A percentile compares a stretch with the other conserved stretches of the same genome.
These are phyloP conservation scores for Acronicta alni DNA, from an alignment of 2,888 invertebrate genomes.

Conservation along the genomic window DNA sequence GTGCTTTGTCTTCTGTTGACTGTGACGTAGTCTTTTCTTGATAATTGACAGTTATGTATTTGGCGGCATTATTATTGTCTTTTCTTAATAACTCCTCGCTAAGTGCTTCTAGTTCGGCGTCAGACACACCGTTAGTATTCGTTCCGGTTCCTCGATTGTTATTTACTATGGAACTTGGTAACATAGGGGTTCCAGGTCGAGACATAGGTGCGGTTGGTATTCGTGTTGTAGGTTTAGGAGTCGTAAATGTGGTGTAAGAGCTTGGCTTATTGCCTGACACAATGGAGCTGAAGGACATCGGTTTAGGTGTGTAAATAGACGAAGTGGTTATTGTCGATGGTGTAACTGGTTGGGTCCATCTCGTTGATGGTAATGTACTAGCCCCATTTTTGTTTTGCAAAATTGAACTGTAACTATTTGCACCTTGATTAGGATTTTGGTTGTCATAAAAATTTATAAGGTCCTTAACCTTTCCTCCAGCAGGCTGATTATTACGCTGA, in stretches of 20 bases:
- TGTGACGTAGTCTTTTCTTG: conserved; percentile 93
- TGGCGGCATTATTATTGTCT: conserved; percentile 93
- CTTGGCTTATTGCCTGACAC: conserved; percentile 71
- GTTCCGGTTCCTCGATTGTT: conserved; percentile 65
- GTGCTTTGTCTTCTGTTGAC: conserved; percentile 92
- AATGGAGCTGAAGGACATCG: conserved; percentile 74
- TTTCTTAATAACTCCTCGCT: conserved; percentile 92
- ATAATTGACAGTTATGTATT: conserved; percentile 91
- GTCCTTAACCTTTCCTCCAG: conserved; percentile 78
- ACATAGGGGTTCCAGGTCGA: conserved; percentile 65
- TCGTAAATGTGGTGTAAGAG: conserved; percentile 46
- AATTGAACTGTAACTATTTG: conserved; percentile 81
- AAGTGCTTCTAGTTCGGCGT: conserved; percentile 91
- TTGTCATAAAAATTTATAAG: conserved; percentile 79
- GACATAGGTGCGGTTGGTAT: conserved; percentile 52
- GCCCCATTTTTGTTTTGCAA: conserved; percentile 65
- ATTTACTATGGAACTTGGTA: conserved; percentile 85
- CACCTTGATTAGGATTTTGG: conserved; percentile 64
- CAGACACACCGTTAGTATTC: conserved; percentile 76
- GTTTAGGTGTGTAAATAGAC: conserved; percentile 63
- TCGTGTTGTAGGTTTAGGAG: conserved; percentile 60
- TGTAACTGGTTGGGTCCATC: conserved; percentile 37
- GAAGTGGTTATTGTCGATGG: conserved; percentile 46
- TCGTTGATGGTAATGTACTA: conserved; percentile 39
- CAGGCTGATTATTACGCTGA: conserved; percentile 58